Evolutionary conservation across 2,113 vertebrate genomes (phyloP).

Genomic region (Lepidothrix coronata): DNA sequence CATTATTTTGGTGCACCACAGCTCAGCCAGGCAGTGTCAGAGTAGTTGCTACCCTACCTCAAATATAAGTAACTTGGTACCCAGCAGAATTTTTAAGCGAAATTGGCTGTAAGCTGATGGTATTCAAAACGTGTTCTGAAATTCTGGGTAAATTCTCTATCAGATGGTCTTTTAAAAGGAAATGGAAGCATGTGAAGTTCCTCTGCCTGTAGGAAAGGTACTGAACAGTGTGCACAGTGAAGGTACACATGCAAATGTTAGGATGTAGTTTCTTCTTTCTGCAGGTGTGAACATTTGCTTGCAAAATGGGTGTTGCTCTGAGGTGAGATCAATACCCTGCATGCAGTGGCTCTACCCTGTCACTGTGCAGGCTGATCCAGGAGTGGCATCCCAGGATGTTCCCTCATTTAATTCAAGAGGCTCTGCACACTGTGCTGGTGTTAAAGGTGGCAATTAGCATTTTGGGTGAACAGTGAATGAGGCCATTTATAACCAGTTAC

Average conservation of each 20-base stretch:
- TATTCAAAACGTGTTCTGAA: neutral
- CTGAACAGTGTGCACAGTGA: neutral
- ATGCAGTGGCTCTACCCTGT: neutral
- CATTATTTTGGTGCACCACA: neutral
- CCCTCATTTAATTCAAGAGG: neutral
- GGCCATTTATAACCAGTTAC: constrained; percentile 17
- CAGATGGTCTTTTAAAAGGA: neutral
- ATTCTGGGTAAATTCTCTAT: neutral
- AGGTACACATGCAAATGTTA: neutral
- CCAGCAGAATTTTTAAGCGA: neutral
- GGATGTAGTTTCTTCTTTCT: neutral
- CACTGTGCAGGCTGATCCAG: neutral
- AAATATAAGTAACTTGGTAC: neutral
- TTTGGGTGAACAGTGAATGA: neutral
- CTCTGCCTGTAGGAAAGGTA: neutral
- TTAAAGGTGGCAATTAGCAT: neutral
- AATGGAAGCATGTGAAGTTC: neutral
- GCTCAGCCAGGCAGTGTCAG: neutral
- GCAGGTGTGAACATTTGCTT: neutral
- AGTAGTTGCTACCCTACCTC: neutral
- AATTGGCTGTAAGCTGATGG: neutral
- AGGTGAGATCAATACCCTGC: neutral
- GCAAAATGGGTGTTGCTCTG: neutral
- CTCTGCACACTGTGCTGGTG: neutral
- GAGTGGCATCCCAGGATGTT: neutral